Evolutionary conservation across 2,113 vertebrate species (phyloP), one percentile per base, ranked within the genome.

Genomic region (Hemicordylus capensis): DNA sequence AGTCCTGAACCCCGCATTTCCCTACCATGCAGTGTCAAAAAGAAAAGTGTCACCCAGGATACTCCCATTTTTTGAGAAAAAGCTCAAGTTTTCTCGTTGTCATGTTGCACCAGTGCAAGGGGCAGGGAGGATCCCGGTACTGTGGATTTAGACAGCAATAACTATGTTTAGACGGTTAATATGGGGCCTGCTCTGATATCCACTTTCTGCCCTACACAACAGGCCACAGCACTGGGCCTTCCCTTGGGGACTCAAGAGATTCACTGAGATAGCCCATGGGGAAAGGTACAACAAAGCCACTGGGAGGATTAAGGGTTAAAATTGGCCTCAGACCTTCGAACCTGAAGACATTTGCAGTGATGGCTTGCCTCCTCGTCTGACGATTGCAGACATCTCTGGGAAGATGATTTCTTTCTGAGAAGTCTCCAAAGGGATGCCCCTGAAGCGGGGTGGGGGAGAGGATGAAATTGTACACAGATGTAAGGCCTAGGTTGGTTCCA

Each of bases 281-380:
- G 78, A 54, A 81, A 81, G n/a, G 51, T 12, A 15, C 17, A n/a
- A 54, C 12, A 14, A 17, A n/a, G 51, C 14, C 46, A 69, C 8
- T 14, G 31, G 61, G 54, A 64, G 44, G 24, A 67, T 37, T 7
- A 39, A 12, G 11, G 34, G 56, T 0, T 26, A 58, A 0, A 37
- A 31, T 80, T 51, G 80, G 28, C 75, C 34, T 59, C 96, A 80
- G 84, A 98, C 98, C 97, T 98, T 97, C 85, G 93, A 85, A 72
- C 88, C 92, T 64, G 93, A 90, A 92, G 94, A 94, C 34, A 19
- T 0, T 0, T 3, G 88, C n/a, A 79, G 80, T 44, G 82, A 66
- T 83, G 87, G 4, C 2, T 0, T 61, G 15, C 44, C 63, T 59
- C 19, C 75, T 90, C 80, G 15, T 19, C 90, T 76, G 89, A 80